Evolutionary conservation across 2,113 vertebrate genomes (phyloP).

Genomic region (Caranx melampygus): DNA sequence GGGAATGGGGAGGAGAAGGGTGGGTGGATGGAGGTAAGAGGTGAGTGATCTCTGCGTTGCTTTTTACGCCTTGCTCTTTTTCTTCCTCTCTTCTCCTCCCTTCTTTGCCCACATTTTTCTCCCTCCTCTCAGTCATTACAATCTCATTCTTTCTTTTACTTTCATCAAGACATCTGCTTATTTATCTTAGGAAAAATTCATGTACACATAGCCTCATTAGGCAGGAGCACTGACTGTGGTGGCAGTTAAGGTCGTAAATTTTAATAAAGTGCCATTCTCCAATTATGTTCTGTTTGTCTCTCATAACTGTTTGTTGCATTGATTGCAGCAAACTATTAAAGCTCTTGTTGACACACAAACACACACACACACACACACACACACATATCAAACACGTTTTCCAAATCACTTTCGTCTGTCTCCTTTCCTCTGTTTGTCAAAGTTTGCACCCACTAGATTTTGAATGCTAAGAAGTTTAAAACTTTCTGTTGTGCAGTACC

Average conservation of each 20-base stretch:
- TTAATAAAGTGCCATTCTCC: conserved; percentile 27
- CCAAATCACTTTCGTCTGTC: conserved; percentile 9
- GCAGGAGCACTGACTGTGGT: conserved; percentile 1
- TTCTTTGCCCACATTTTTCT: conserved; percentile 2
- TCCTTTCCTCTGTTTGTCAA: conserved; percentile 11
- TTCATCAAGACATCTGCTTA: conserved; percentile 11
- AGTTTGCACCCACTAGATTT: conserved; percentile 10
- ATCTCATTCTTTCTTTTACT: neutral
- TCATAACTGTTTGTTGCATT: conserved; percentile 39
- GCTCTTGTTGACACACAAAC: conserved; percentile 21
- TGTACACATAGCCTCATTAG: neutral
- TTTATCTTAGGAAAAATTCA: conserved; percentile 12
- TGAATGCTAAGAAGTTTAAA: neutral
- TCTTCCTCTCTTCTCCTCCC: neutral
- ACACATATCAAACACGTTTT: conserved; percentile 27
- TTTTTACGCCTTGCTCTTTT: conserved; percentile 17
- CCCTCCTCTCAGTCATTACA: neutral
- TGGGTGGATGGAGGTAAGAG: conserved; percentile 49
- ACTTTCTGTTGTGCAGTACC: neutral
- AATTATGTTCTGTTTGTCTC: conserved; percentile 44
- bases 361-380: neutral
- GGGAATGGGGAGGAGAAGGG: conserved; percentile 55
- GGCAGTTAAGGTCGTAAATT: conserved; percentile 15
- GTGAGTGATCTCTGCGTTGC: conserved; percentile 54
- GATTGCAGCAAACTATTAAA: conserved; percentile 35